Percentiles rank a stretch among this genome's conserved stretches.
These are phyloP conservation scores for Leptopilina syphax DNA, from an alignment of 2,888 invertebrate species.

Conservation along the genomic window DNA sequence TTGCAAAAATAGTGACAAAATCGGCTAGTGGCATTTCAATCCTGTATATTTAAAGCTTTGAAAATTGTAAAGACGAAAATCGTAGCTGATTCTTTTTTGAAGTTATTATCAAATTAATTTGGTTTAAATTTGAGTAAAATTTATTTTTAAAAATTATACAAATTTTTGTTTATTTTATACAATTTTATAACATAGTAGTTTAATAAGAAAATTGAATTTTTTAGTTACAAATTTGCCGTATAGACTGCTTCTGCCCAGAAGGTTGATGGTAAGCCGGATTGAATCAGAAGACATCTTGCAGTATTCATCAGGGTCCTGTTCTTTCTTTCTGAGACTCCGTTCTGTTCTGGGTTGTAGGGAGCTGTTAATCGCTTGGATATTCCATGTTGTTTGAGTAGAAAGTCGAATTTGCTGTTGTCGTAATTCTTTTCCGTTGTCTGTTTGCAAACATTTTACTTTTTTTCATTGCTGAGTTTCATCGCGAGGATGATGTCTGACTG, in stretches of 20 bases:
- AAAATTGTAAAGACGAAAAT: conserved; percentile 7
- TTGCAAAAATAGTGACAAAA: no score
- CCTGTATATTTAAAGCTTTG: no score
- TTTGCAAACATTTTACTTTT: conserved; percentile 32
- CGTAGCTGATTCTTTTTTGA: conserved; percentile 28
- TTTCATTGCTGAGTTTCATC: conserved; percentile 44
- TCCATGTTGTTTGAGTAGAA: conserved; percentile 52
- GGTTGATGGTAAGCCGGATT: no score
- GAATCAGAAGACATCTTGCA: neutral
- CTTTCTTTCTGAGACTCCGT: conserved; percentile 26
- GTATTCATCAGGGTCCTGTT: conserved; percentile 41
- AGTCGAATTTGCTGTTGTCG: conserved; percentile 23
- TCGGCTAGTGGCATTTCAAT: no score
- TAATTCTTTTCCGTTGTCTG: conserved; percentile 39
- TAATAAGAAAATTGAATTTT: no score
- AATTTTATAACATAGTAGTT: no score
- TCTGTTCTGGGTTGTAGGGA: conserved; percentile 44
- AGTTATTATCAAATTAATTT: neutral
- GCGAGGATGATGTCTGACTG: no score
- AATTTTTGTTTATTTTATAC: no score
- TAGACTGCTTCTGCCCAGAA: no score
- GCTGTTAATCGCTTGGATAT: conserved; percentile 35
- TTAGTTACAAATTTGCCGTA: no score
- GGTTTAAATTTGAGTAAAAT: no score
- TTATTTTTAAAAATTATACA: no score